Conservation (phyloP, 1,140 invertebrate genomes). For the Drosophila lini region DNA sequence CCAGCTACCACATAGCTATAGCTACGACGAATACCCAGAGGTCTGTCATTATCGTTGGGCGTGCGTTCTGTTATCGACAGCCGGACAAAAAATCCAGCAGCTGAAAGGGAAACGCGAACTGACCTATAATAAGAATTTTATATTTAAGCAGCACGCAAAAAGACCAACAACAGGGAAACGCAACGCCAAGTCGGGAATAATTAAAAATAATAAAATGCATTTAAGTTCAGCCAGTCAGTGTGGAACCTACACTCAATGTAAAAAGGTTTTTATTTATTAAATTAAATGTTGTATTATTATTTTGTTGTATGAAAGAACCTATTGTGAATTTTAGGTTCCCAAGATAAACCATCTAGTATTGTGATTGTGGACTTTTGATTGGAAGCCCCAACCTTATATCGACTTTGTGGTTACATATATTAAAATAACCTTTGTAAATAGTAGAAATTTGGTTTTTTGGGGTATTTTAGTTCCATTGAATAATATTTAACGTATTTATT, state of each 20-base stretch:
- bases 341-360: not conserved
- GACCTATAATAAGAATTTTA: conserved; percentile 80
- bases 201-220: conserved; percentile 17
- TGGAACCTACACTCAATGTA: conserved; percentile 7
- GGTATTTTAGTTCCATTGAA: not conserved
- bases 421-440: not conserved
- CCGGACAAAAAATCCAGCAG: conserved; percentile 29
- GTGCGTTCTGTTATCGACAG: conserved; percentile 58
- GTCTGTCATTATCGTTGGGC: conserved; percentile 46
- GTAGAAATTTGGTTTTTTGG: not conserved
- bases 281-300: not conserved
- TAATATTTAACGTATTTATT: not conserved
- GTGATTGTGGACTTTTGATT: too few species aligned
- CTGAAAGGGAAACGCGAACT: conserved; percentile 77
- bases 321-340: not conserved
- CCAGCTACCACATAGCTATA: conserved; percentile 5
- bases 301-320: not conserved
- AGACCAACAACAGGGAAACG: conserved; percentile 10
- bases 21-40: not conserved
- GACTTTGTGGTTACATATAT: too few species aligned
- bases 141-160: conserved; percentile 56
- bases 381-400: not conserved
- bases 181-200: conserved; percentile 8
- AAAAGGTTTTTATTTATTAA: not conserved
- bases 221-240: not conserved